A percentile compares a stretch with the other conserved stretches of the same genome.
Evolutionary conservation across 2,888 invertebrate species (phyloP).

Genomic region (Apocheima hispidaria): DNA sequence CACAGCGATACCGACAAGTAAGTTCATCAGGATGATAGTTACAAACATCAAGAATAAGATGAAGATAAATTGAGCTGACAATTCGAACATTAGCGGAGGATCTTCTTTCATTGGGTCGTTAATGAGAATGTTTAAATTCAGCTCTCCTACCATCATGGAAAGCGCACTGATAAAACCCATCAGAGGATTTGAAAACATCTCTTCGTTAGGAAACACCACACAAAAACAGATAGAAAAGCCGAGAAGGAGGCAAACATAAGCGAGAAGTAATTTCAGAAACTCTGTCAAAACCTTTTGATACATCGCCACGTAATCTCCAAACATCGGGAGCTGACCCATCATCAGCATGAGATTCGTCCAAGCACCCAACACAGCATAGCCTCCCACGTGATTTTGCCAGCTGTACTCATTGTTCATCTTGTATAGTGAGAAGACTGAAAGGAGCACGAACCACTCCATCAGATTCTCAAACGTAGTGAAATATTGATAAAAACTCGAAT

Average conservation of each 20-base stretch:
- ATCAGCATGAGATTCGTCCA: constrained; percentile 96
- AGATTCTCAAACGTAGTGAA: constrained; percentile 93
- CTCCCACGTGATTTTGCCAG: constrained; percentile 95
- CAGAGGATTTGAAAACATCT: constrained; percentile 93
- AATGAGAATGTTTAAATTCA: constrained; percentile 91
- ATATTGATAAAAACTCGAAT: constrained; percentile 92
- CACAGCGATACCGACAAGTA: constrained; percentile 94
- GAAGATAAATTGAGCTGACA: constrained; percentile 93
- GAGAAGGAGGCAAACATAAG: constrained; percentile 93
- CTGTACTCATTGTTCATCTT: constrained; percentile 92
- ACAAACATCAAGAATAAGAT: constrained; percentile 93
- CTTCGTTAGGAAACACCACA: constrained; percentile 93
- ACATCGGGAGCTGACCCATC: constrained; percentile 95
- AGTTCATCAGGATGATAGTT: constrained; percentile 94
- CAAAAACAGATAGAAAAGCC: constrained; percentile 96
- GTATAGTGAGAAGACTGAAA: constrained; percentile 93
- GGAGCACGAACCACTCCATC: constrained; percentile 94
- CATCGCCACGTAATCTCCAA: constrained; percentile 96
- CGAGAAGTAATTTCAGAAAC: constrained; percentile 92
- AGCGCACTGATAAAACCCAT: constrained; percentile 93
- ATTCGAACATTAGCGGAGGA: constrained; percentile 90
- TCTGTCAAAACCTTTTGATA: constrained; percentile 94
- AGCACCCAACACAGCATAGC: constrained; percentile 93
- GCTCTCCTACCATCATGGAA: constrained; percentile 96
- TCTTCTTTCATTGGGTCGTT: constrained; percentile 90